Evolutionary conservation across 2,113 vertebrate species (phyloP).

Genomic region (Phaethornis superciliosus): DNA sequence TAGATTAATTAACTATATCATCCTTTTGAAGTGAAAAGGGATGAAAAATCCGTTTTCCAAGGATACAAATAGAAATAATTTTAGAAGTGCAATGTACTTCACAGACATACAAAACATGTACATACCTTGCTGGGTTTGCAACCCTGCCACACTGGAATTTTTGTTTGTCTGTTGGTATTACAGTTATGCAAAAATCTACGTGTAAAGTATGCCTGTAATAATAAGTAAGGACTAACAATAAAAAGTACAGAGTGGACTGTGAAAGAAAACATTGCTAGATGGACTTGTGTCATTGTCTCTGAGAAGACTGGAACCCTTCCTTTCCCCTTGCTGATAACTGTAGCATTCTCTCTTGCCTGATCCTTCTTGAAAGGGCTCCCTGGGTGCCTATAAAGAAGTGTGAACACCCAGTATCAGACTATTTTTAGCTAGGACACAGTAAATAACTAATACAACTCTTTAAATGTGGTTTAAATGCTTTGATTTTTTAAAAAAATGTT

Average conservation of each 20-base stretch:
- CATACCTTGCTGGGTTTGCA: not conserved
- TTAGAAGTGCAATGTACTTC: not conserved
- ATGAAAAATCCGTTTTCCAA: not conserved
- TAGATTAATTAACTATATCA: not conserved
- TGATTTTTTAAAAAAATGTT: not conserved
- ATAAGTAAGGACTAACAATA: not conserved
- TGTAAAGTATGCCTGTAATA: not conserved
- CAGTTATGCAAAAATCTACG: not conserved
- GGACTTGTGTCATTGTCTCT: not conserved
- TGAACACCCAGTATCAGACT: not conserved
- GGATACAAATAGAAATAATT: not conserved
- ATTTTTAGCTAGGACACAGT: not conserved
- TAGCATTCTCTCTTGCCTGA: not conserved
- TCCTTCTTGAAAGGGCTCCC: not conserved
- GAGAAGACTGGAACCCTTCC: not conserved
- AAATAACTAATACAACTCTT: not conserved
- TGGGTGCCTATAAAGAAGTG: not conserved
- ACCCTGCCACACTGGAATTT: not conserved
- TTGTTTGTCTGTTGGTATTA: not conserved
- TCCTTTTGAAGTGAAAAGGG: not conserved
- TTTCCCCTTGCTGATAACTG: not conserved
- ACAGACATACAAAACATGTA: not conserved
- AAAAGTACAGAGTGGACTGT: not conserved
- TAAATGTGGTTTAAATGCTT: not conserved
- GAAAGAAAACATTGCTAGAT: not conserved